Conservation (phyloP, 2,888 invertebrate genomes). For the Pyrrhia umbra region DNA sequence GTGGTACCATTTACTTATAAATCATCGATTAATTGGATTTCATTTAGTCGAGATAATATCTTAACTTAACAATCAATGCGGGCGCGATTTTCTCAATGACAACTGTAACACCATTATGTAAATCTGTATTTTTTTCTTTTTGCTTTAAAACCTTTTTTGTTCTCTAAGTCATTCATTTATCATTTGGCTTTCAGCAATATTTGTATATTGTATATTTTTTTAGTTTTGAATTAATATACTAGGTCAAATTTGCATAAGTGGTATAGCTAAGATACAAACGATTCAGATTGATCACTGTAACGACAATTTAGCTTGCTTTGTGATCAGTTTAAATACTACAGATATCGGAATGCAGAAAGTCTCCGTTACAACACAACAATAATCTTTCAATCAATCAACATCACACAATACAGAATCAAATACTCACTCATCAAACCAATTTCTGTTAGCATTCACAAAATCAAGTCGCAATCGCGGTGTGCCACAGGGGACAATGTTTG, state of each 20-base stretch:
- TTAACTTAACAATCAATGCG: conserved; percentile 48
- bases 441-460: conserved; percentile 47
- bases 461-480: conserved; percentile 46
- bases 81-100: conserved; percentile 50
- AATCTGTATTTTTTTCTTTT: conserved; percentile 14
- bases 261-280: not conserved
- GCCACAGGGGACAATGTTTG: conserved; percentile 78
- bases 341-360: conserved; percentile 11
- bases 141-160: too few relatives aligned
- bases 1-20: conserved; percentile 43
- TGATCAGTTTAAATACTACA: not conserved
- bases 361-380: conserved; percentile 9
- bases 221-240: too few relatives aligned
- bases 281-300: not conserved
- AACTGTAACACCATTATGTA: conserved; percentile 20
- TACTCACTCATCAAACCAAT: conserved; percentile 46
- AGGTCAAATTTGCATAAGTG: conserved; percentile 9
- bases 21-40: conserved; percentile 59
- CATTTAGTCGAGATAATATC: conserved; percentile 53
- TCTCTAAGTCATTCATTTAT: too few relatives aligned
- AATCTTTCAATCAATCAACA: conserved; percentile 32
- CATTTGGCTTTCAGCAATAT: too few relatives aligned
- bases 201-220: too few relatives aligned
- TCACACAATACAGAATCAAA: conserved; percentile 33
- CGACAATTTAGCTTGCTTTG: not conserved